Percentiles rank a stretch among this genome's conserved stretches.
Conservation (phyloP, 2,113 vertebrate genomes). For the Corythornis vintsioides region DNA sequence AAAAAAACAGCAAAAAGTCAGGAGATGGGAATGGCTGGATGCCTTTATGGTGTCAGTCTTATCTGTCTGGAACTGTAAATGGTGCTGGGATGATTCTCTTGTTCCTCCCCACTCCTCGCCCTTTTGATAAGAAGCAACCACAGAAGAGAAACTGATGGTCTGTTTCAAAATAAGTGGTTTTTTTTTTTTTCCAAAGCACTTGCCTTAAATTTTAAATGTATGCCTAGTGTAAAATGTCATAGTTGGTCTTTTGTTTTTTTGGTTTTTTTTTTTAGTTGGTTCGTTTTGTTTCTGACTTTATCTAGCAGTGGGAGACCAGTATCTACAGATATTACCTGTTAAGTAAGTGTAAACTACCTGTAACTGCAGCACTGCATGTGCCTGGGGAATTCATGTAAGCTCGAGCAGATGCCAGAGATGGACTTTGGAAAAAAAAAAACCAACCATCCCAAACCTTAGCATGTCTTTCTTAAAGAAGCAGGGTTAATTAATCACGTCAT, state of each 20-base stretch:
- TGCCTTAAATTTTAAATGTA: neutral
- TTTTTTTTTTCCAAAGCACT: neutral
- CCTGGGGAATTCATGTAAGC: neutral
- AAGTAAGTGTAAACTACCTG: constrained; percentile 51
- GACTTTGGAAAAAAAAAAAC: neutral
- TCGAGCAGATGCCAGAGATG: neutral
- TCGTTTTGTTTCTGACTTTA: neutral
- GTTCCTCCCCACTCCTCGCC: neutral
- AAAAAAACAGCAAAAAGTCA: neutral
- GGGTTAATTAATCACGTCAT: neutral
- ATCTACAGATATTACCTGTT: neutral
- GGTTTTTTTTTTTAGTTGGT: neutral
- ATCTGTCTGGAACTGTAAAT: neutral
- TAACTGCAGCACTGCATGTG: neutral
- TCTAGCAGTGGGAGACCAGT: neutral
- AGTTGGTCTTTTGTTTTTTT: neutral
- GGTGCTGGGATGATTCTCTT: neutral
- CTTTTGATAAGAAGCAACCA: neutral
- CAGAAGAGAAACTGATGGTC: neutral
- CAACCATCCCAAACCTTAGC: neutral
- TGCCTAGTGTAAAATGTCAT: neutral
- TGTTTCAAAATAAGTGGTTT: neutral
- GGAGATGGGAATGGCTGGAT: neutral
- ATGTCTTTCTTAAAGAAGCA: neutral
- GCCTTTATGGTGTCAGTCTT: neutral